Evolutionary conservation across 2,797 vertebrate species (phyloP), one percentile per base, ranked within the genome.

Genomic region (Melanotaenia parkinsoni): DNA sequence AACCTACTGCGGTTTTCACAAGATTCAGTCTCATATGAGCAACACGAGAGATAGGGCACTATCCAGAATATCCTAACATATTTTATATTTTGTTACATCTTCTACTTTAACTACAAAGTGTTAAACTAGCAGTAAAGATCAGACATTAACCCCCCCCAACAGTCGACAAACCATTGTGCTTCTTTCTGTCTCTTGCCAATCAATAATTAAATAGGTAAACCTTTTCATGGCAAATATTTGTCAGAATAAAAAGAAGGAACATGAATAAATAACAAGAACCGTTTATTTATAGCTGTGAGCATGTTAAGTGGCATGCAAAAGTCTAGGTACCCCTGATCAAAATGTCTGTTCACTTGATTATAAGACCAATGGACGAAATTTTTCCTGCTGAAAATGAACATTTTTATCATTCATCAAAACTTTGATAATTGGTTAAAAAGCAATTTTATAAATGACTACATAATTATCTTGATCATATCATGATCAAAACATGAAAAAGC

Each of bases 231-330:
- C 45, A 20, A 47, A 47, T 9, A 47, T 78, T 80, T 81, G 65
- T 64, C 20, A 16, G 30, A 7, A 8, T n/a, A 64, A 78, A 63
- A 63, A 20, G 7, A 54, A 64, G 28, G 47, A 16, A 13, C 37
- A 79, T 86, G 38, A 77, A 90, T 87, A 53, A 82, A 74, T 69
- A 82, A 86, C 0, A 2, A 35, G 54, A 57, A 51, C 40, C 37
- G 37, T 80, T 76, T 62, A 32, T 76, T 77, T 63, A 32, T 18
- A 33, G 14, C 28, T 30, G 28, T 58, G 28, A 20, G 45, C 45
- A 20, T 47, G 6, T 47, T 8, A 47, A n/a, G 18, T 1, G 5
- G 18, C 20, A n/a, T 47, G 45, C 6, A 18, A 45, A 45, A 45
- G 18, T 45, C 43, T 45, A 4, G 11, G 40, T 16, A 45, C 16